Conservation (phyloP, 2,113 vertebrate species). For the Phrynosoma platyrhinos region DNA sequence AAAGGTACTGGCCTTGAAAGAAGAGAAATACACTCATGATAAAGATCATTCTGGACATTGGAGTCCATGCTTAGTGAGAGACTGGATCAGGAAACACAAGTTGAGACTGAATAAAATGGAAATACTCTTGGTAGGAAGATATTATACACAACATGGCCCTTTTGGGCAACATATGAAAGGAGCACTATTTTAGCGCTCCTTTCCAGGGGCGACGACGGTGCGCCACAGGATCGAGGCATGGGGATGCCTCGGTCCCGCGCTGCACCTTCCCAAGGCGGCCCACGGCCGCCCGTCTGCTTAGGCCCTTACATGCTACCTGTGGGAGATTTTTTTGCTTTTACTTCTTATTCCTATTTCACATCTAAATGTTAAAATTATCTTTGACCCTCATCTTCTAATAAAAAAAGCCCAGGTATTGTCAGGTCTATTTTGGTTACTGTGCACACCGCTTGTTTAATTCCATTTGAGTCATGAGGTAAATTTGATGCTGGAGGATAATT, state of each 20-base stretch:
- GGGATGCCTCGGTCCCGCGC: too few relatives aligned
- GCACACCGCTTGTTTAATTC: background rate
- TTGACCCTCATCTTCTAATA: conserved; percentile 1
- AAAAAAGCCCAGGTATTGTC: background rate
- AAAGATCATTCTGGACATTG: background rate
- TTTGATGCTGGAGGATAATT: conserved; percentile 34
- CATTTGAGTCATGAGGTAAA: conserved; percentile 14
- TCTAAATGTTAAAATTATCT: conserved; percentile 10
- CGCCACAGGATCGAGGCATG: too few relatives aligned
- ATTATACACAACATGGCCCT: too few relatives aligned
- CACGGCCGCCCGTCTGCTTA: too few relatives aligned
- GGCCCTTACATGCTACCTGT: background rate
- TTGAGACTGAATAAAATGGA: background rate
- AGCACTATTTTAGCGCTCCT: too few relatives aligned
- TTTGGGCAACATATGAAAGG: too few relatives aligned
- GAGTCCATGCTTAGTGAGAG: background rate
- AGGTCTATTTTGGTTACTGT: conserved; percentile 15
- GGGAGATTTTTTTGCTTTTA: background rate
- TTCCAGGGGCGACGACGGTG: too few relatives aligned
- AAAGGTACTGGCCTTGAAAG: background rate
- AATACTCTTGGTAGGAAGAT: background rate
- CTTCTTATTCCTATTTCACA: conserved; percentile 13
- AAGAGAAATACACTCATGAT: too few relatives aligned
- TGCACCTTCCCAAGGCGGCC: too few relatives aligned
- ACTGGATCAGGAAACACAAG: background rate